Evolutionary conservation across 1,140 invertebrate species (phyloP).

Genomic region (Amphibalanus amphitrite): DNA sequence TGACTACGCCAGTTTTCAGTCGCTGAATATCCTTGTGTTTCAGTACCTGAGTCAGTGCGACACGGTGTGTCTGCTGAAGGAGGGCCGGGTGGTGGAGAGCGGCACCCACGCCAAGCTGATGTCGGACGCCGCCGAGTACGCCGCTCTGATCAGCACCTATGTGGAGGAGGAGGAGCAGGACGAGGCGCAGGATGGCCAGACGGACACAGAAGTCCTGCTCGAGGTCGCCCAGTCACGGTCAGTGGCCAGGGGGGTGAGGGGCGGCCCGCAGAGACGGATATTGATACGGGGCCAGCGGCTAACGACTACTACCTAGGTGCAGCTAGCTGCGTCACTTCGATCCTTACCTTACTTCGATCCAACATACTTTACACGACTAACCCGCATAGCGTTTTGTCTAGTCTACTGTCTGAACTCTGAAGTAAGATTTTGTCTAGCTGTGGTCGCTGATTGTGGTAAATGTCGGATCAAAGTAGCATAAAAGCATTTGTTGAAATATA

Average conservation of each 20-base stretch:
- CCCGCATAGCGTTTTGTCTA: too few relatives aligned
- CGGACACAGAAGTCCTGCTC: slow-evolving; percentile 20
- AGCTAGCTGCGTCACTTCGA: too few relatives aligned
- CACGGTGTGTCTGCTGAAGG: slow-evolving; percentile 30
- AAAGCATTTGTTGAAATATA: too few relatives aligned
- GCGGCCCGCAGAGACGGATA: not conserved
- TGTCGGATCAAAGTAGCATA: too few relatives aligned
- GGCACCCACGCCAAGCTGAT: slow-evolving; percentile 29
- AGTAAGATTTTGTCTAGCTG: too few relatives aligned
- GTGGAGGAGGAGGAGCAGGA: slow-evolving; percentile 21
- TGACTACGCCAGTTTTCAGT: too few relatives aligned
- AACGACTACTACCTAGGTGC: too few relatives aligned
- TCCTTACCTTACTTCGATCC: too few relatives aligned
- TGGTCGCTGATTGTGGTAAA: too few relatives aligned
- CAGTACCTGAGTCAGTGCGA: slow-evolving; percentile 31
- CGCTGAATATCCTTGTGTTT: slow-evolving; percentile 17
- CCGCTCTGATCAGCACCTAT: slow-evolving; percentile 27
- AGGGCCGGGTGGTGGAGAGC: slow-evolving; percentile 28
- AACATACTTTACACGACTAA: too few relatives aligned
- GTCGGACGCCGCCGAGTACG: slow-evolving; percentile 26
- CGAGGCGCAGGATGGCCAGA: slow-evolving; percentile 17
- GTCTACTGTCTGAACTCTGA: too few relatives aligned
- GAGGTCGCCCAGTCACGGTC: slow-evolving; percentile 1
- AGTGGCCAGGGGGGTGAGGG: slow-evolving; percentile 8
- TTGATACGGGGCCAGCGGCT: too few relatives aligned